Conservation (phyloP, 2,113 vertebrate genomes). For the Brienomyrus brachyistius region DNA sequence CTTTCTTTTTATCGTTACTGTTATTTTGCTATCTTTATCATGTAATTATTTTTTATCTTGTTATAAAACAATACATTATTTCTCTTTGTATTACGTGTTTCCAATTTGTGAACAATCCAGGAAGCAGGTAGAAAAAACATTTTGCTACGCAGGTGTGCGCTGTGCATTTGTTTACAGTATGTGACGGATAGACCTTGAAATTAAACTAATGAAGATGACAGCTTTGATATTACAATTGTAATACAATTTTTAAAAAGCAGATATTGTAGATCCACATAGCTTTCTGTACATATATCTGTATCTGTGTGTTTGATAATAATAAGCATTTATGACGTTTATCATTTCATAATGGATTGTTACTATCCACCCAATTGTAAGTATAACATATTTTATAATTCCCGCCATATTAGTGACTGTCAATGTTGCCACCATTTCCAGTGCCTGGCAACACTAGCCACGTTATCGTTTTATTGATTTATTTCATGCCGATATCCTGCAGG, state of each 20-base stretch:
- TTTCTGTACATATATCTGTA: neutral
- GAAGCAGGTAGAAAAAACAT: neutral
- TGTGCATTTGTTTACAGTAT: neutral
- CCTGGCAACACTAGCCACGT: neutral
- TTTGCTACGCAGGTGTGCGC: neutral
- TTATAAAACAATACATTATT: neutral
- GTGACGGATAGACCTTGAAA: neutral
- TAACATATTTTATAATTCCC: neutral
- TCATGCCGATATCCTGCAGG: neutral
- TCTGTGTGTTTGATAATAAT: neutral
- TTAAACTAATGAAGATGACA: neutral
- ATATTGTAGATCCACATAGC: neutral
- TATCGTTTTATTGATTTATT: neutral
- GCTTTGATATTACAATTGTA: neutral
- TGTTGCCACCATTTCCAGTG: neutral
- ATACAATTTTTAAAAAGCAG: neutral
- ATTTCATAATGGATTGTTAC: neutral
- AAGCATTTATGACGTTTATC: neutral
- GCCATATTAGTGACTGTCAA: neutral
- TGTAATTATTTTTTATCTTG: too few species aligned
- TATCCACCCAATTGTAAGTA: neutral
- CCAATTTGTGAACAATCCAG: too few species aligned
- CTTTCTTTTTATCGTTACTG: neutral
- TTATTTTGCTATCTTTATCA: neutral
- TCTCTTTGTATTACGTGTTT: neutral